phyloP scores from a whole-genome alignment of 2,113 vertebrate genomes.

The Chauna torquata region DNA sequence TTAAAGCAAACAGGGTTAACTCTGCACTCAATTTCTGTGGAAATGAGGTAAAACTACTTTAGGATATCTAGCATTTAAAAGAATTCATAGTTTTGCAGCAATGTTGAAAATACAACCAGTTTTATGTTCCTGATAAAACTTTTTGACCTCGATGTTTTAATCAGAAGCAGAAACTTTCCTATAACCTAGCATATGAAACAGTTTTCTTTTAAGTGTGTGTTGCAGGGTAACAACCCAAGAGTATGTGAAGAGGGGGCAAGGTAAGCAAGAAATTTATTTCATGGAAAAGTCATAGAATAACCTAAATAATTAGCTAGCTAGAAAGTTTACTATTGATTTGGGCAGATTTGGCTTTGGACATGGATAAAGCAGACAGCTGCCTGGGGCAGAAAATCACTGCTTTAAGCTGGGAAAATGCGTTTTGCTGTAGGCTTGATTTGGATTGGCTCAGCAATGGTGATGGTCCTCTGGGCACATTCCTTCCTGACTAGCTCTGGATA shows the following conservation, averaged over 20 bases:
- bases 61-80: slow-evolving; percentile 44
- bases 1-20: not conserved
- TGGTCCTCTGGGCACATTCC: not conserved
- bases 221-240: not conserved
- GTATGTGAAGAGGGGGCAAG: not conserved
- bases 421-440: not conserved
- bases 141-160: slow-evolving; percentile 1
- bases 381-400: not conserved
- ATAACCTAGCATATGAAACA: not conserved
- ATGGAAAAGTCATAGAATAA: not conserved
- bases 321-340: not conserved
- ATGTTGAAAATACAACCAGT: slow-evolving; percentile 24
- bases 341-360: not conserved
- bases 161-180: not conserved
- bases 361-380: not conserved
- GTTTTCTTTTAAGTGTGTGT: not conserved
- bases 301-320: not conserved
- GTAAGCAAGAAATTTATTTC: not conserved
- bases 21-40: slow-evolving; percentile 1
- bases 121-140: not conserved
- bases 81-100: not conserved
- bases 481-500: not conserved
- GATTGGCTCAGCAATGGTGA: not conserved
- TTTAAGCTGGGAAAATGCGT: not conserved
- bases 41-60: slow-evolving; percentile 37